phyloP scores from a whole-genome alignment of 2,113 vertebrate species.

The Solea senegalensis region DNA sequence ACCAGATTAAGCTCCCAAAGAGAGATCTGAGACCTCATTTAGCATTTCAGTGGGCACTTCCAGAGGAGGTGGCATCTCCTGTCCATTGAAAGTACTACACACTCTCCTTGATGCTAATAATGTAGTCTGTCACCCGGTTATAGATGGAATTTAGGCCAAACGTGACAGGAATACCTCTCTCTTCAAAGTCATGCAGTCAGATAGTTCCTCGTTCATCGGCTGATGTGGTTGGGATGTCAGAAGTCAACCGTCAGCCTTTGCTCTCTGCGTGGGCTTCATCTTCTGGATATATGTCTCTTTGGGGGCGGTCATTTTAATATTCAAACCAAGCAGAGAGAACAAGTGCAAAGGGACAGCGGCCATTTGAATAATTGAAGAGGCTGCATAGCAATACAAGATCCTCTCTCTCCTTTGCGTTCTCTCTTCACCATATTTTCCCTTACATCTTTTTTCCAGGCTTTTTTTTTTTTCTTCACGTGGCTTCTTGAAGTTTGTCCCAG shows the following conservation, averaged over 20 bases:
- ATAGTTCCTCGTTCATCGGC: conserved; percentile 52
- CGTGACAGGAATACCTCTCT: conserved; percentile 65
- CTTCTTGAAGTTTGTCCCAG: conserved; percentile 79
- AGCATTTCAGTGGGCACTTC: background rate
- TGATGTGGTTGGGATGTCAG: conserved; percentile 44
- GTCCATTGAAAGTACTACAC: conserved; percentile 33
- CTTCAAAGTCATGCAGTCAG: conserved; percentile 55
- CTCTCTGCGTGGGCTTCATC: conserved; percentile 72
- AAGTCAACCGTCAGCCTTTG: conserved; percentile 67
- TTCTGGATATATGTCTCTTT: conserved; percentile 75
- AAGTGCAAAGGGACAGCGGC: conserved; percentile 77
- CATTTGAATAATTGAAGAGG: conserved; percentile 82
- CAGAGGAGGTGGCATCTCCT: conserved; percentile 13
- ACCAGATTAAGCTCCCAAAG: too few relatives aligned
- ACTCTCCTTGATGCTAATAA: conserved; percentile 49
- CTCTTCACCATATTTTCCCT: conserved; percentile 46
- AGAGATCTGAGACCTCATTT: background rate
- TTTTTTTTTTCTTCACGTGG: conserved; percentile 6
- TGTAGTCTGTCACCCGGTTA: conserved; percentile 46
- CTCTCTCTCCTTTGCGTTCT: conserved; percentile 44
- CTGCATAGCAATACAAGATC: conserved; percentile 64
- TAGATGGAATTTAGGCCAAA: conserved; percentile 72
- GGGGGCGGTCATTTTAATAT: conserved; percentile 78
- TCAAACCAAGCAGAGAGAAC: conserved; percentile 77
- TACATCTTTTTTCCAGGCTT: conserved; percentile 32